A percentile compares a stretch with the other conserved stretches of the same genome.
Conservation (phyloP, 2,113 vertebrate species). For the Heteronetta atricapilla region DNA sequence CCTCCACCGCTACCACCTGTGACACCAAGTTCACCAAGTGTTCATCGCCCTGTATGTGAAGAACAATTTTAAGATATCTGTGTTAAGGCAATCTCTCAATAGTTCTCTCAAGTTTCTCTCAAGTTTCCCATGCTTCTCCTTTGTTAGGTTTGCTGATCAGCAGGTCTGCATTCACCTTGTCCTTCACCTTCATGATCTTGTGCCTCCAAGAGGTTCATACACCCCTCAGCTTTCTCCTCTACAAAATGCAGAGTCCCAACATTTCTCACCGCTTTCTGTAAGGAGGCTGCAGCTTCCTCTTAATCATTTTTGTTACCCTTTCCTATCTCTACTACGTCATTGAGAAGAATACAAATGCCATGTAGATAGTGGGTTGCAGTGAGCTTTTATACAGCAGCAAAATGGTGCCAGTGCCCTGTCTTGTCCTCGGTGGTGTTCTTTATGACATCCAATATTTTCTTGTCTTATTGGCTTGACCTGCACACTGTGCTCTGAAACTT, state of each 20-base stretch:
- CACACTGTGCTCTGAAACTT: not conserved
- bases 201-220: not conserved
- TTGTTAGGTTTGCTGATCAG: not conserved
- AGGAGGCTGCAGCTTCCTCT: not conserved
- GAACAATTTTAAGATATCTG: not conserved
- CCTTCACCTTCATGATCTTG: not conserved
- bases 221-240: not conserved
- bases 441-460: not conserved
- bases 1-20: not conserved
- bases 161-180: not conserved
- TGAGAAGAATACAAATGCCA: not conserved
- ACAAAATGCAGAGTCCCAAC: not conserved
- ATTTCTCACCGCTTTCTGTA: not conserved
- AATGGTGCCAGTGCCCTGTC: not conserved
- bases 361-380: not conserved
- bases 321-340: not conserved
- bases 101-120: not conserved
- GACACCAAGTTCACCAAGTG: not conserved
- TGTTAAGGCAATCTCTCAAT: not conserved
- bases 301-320: not conserved
- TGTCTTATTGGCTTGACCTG: not conserved
- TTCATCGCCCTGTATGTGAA: fast-evolving
- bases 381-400: not conserved
- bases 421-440: not conserved
- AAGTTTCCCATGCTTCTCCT: not conserved